Base-by-base conservation (phyloP, 2,888 invertebrate species). In the Sepioteuthis lessoniana region DNA sequence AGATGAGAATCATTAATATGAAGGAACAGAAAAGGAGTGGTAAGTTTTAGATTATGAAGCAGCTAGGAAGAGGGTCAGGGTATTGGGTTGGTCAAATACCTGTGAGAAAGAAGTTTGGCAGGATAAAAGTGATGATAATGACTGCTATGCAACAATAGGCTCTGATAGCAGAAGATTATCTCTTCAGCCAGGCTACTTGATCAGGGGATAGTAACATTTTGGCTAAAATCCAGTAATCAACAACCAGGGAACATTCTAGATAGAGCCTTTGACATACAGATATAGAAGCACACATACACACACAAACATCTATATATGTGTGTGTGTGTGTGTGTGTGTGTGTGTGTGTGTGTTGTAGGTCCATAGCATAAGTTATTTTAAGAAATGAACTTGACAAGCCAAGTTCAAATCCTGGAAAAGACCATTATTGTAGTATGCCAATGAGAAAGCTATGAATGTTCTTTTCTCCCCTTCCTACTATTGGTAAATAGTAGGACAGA, bases 31-130 rank as follows among this genome's bases (percentile, higher is more conserved):
- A 76, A n/a, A 35, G 19, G 76, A 16, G n/a, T 76, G 76, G 76
- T 76, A n/a, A 76, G n/a, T 35, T 76, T 76, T n/a, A 25, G 76
- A 21, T 35, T n/a, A 76, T 76, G 76, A 76, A 19, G 76, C 60
- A 28, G 60, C 31, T 8, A 31, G 60, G 31, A 31, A 31, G 42
- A 5, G 4, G 76, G 76, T 16, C 13, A 4, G 76, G 76, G 76
- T 13, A n/a, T 76, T 76, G 76, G 76, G 16, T 76, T 3, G n/a
- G n/a, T 76, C 35, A n/a, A 76, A 76, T 35, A 76, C n/a, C 76
- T n/a, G 76, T 76, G 76, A 76, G 76, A n/a, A 76, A 76, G 76
- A 76, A n/a, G 76, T 76, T 76, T 76, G n/a, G 76, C 76, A n/a
- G 35, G n/a, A 76, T 76, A 35, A 76, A 76, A 76, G 76, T 76